These are phyloP conservation scores for Phylloscopus whistleri DNA, from an alignment of 2,113 vertebrate species.

Conservation along the genomic window DNA sequence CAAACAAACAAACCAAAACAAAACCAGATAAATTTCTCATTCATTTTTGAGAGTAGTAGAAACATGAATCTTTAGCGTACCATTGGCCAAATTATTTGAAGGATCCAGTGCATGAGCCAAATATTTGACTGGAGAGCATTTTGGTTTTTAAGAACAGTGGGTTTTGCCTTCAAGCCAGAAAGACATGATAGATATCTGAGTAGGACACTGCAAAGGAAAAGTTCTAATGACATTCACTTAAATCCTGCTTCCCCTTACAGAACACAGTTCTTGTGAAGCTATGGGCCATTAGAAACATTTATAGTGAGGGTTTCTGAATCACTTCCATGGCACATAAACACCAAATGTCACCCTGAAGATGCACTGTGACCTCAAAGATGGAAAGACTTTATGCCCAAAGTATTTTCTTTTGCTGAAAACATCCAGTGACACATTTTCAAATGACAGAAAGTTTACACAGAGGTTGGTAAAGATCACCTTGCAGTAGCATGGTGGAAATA, in stretches of 20 bases:
- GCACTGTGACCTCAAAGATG: neutral
- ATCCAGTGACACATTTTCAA: neutral
- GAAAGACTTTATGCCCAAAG: neutral
- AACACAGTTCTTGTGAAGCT: neutral
- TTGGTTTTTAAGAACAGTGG: neutral
- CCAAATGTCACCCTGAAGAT: neutral
- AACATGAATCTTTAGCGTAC: neutral
- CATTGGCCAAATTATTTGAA: neutral
- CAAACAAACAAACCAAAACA: neutral
- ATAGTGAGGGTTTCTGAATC: neutral
- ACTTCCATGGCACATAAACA: neutral
- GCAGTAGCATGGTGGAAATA: neutral
- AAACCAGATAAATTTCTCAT: neutral
- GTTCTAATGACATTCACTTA: neutral
- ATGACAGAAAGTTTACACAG: neutral
- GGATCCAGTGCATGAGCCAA: neutral
- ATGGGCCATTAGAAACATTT: neutral
- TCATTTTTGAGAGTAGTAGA: neutral
- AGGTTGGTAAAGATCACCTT: neutral
- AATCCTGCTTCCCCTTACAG: neutral
- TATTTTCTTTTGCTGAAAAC: neutral
- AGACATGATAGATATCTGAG: neutral
- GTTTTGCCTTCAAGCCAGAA: neutral
- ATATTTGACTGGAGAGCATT: neutral
- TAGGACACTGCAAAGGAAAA: neutral